These are phyloP conservation scores for Anoura caudifer DNA, from an alignment of 2,113 vertebrate species.

Conservation along the genomic window DNA sequence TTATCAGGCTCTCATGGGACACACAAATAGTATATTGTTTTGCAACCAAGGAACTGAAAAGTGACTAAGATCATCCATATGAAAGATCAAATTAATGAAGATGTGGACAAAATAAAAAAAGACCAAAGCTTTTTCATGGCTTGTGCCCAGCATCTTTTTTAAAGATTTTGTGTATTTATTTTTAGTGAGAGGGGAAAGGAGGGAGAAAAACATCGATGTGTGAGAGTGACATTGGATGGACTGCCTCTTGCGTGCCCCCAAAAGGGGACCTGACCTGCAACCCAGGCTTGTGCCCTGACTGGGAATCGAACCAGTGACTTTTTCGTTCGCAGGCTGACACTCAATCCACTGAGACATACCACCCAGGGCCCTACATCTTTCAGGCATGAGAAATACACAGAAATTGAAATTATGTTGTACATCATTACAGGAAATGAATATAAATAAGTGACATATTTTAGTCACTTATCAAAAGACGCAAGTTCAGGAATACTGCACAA, in stretches of 20 bases:
- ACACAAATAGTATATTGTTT: background rate
- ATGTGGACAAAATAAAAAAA: background rate
- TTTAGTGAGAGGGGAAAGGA: too few relatives aligned
- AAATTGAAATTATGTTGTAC: background rate
- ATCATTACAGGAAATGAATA: background rate
- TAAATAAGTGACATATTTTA: constrained; percentile 5
- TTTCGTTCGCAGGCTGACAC: too few relatives aligned
- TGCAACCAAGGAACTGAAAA: background rate
- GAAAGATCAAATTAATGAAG: background rate
- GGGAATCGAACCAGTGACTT: too few relatives aligned
- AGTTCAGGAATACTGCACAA: background rate
- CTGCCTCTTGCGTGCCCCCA: too few relatives aligned
- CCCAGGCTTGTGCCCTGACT: too few relatives aligned
- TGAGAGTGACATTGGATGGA: too few relatives aligned
- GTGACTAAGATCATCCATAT: background rate
- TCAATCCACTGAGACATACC: too few relatives aligned
- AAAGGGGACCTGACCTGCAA: too few relatives aligned
- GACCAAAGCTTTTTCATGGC: background rate
- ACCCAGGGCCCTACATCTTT: background rate
- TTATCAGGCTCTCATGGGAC: background rate
- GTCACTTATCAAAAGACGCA: background rate
- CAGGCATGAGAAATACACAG: background rate
- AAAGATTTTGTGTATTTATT: too few relatives aligned
- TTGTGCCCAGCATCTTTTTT: background rate
- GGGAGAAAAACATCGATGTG: too few relatives aligned